A percentile compares a stretch with the other conserved stretches of the same genome.
These are phyloP conservation scores for Ostrea edulis DNA, from an alignment of 1,140 invertebrate genomes.

Conservation along the genomic window DNA sequence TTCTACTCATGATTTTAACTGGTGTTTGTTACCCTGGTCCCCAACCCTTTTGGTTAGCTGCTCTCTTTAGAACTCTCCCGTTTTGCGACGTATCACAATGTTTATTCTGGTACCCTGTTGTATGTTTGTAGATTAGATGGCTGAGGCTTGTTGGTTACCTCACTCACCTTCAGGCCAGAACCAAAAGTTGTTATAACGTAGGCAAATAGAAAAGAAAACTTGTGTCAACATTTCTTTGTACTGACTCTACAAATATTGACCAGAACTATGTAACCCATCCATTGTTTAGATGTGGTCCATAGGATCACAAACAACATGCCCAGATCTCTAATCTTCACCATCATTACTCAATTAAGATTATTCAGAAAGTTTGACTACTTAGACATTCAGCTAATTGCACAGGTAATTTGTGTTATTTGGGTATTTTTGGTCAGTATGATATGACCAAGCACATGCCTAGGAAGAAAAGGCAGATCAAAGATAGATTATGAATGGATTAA, in stretches of 20 bases:
- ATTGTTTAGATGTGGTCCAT: constrained; percentile 35
- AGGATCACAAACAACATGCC: constrained; percentile 30
- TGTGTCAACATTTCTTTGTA: constrained; percentile 37
- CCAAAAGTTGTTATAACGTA: constrained; percentile 29
- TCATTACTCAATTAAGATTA: constrained; percentile 38
- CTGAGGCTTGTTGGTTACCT: background rate
- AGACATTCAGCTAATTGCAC: constrained; percentile 31
- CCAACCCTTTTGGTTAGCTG: background rate
- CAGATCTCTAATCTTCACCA: constrained; percentile 33
- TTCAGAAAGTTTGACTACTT: constrained; percentile 24
- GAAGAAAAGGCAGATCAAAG: constrained; percentile 1
- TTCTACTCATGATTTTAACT: constrained; percentile 2
- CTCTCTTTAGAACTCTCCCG: background rate
- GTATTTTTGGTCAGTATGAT: background rate
- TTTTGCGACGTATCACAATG: background rate
- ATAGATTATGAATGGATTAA: constrained; percentile 21
- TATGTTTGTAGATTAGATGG: constrained; percentile 15
- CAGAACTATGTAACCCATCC: background rate
- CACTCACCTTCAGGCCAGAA: constrained; percentile 24
- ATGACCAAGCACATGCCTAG: constrained; percentile 22
- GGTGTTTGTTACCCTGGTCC: constrained; percentile 9
- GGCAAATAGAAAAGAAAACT: constrained; percentile 32
- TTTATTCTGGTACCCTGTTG: constrained; percentile 13
- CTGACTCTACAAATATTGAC: constrained; percentile 26
- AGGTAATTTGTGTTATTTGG: constrained; percentile 10